Evolutionary conservation across 2,888 invertebrate species (phyloP).

Genomic region (Sabatieria punctata): DNA sequence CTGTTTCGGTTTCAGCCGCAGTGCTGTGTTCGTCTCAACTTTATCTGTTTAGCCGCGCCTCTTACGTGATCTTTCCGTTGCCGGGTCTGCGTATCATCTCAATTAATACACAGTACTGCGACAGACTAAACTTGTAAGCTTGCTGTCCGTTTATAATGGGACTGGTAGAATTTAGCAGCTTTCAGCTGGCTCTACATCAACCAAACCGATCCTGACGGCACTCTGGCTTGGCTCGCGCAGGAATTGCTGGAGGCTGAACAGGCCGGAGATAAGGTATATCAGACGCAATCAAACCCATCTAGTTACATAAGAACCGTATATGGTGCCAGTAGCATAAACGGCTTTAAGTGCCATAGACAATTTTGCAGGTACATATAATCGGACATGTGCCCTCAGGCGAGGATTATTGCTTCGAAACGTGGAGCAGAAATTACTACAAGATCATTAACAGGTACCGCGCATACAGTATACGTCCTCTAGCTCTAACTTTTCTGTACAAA

Average conservation of each 20-base stretch:
- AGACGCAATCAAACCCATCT: no score
- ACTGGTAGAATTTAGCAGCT: no score
- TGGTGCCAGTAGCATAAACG: no score
- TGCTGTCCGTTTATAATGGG: no score
- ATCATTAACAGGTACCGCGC: constrained; percentile 30
- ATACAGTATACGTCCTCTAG: no score
- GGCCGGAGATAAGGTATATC: constrained; percentile 49
- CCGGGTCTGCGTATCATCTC: constrained; percentile 10
- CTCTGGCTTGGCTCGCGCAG: constrained; percentile 59
- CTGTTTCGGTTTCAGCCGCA: background rate
- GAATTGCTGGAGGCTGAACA: constrained; percentile 54
- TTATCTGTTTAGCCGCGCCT: constrained; percentile 40
- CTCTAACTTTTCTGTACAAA: no score
- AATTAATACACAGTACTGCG: constrained; percentile 25
- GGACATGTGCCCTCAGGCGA: constrained; percentile 60
- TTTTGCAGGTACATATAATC: constrained; percentile 65
- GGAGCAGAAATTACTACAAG: constrained; percentile 55
- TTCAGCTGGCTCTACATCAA: constrained; percentile 53
- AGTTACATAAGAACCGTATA: no score
- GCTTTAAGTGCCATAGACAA: no score
- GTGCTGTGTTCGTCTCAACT: background rate
- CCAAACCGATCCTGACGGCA: constrained; percentile 58
- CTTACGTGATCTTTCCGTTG: constrained; percentile 49
- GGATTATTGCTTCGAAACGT: constrained; percentile 45
- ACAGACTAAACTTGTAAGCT: constrained; percentile 32